These are phyloP conservation scores for Aradophagus sp. DNA, from an alignment of 1,140 invertebrate genomes.

Conservation along the genomic window DNA sequence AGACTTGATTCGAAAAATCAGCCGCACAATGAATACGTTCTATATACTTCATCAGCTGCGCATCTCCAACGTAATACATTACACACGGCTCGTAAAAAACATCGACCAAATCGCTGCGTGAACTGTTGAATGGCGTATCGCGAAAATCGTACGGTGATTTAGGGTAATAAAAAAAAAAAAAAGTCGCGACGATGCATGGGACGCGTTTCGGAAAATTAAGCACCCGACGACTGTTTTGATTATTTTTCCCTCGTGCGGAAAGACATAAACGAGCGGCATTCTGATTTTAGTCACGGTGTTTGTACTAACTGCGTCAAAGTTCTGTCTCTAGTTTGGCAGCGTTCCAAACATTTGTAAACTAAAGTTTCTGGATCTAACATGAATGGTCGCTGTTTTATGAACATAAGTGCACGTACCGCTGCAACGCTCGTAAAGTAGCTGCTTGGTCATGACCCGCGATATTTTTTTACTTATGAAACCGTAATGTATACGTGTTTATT, in stretches of 20 bases:
- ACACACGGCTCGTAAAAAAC: background rate
- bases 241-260: constrained; percentile 4
- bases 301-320: constrained; percentile 35
- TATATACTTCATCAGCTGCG: too few species aligned
- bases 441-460: constrained; percentile 10
- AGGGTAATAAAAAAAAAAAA: background rate
- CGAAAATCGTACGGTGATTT: background rate
- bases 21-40: too few species aligned
- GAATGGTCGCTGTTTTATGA: constrained; percentile 33
- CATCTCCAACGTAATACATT: too few species aligned
- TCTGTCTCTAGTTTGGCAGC: constrained; percentile 26
- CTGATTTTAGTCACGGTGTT: constrained; percentile 13
- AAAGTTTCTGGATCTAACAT: constrained; percentile 36
- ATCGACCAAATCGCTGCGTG: background rate
- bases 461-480: constrained; percentile 19
- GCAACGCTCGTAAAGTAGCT: constrained; percentile 16
- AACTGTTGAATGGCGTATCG: too few species aligned
- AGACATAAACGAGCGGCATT: constrained; percentile 17
- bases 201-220: background rate
- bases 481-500: too few species aligned
- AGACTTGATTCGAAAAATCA: constrained; percentile 20
- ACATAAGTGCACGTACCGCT: constrained; percentile 29
- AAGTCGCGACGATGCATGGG: background rate
- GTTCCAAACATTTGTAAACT: constrained; percentile 36
- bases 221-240: background rate